These are phyloP conservation scores for Xenopus petersii DNA, from an alignment of 2,797 vertebrate genomes.

Conservation along the genomic window DNA sequence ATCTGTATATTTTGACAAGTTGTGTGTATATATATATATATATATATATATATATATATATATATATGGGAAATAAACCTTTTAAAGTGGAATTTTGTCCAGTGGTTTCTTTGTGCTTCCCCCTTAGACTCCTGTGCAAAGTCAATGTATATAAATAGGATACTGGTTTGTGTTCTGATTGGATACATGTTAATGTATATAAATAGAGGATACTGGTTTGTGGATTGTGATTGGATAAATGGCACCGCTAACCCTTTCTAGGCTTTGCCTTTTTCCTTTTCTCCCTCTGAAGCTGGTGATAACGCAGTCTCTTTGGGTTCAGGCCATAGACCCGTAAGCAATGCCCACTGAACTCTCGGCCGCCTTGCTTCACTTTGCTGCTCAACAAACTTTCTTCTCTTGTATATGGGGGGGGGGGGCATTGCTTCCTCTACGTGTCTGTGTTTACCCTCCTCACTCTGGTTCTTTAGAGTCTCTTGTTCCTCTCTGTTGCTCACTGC, in stretches of 20 bases:
- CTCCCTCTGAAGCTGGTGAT: conserved; percentile 74
- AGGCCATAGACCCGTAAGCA: conserved; percentile 84
- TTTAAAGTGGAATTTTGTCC: conserved; percentile 11
- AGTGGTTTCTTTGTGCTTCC: background rate
- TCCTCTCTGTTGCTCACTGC: background rate
- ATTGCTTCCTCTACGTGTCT: conserved; percentile 20
- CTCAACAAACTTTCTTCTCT: conserved; percentile 44
- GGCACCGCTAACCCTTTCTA: too few relatives aligned
- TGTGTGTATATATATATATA: too few relatives aligned
- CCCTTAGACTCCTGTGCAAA: too few relatives aligned
- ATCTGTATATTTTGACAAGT: conserved; percentile 21
- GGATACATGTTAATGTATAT: background rate
- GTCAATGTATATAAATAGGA: background rate
- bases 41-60: background rate
- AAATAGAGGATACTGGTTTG: too few relatives aligned
- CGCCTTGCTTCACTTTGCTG: conserved; percentile 68
- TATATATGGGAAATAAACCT: conserved; percentile 10
- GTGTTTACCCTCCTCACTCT: background rate
- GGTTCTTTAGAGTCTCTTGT: background rate
- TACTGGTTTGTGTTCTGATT: too few relatives aligned
- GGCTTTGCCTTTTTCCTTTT: conserved; percentile 59
- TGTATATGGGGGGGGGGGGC: conserved; percentile 39
- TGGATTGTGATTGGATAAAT: too few relatives aligned
- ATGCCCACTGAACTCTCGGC: conserved; percentile 75
- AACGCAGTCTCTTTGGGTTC: conserved; percentile 81